These are phyloP conservation scores for Buathra laborator DNA, from an alignment of 2,888 invertebrate genomes.

Conservation along the genomic window DNA sequence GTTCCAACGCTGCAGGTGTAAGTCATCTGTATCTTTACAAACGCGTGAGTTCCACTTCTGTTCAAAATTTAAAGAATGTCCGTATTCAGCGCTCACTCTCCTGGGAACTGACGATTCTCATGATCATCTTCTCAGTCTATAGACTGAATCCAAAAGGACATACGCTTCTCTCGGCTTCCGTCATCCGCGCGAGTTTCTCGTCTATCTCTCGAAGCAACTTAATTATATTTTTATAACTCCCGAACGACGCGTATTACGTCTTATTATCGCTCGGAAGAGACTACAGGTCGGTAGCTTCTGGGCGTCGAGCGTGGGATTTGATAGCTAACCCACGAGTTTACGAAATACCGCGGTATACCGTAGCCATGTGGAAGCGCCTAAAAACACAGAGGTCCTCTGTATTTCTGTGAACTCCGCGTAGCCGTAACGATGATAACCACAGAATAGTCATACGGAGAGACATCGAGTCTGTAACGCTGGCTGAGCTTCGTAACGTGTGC, in stretches of 20 bases:
- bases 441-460: conserved; percentile 31
- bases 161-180: not conserved
- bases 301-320: conserved; percentile 8
- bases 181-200: not conserved
- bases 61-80: conserved; percentile 22
- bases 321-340: conserved; percentile 13
- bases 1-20: conserved; percentile 6
- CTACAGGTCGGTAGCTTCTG: conserved; percentile 3
- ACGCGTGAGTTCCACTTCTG: conserved; percentile 14
- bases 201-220: conserved; percentile 1
- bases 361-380: conserved; percentile 7
- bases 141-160: not conserved
- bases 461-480: conserved; percentile 5
- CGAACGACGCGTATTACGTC: conserved; percentile 4
- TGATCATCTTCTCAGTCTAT: not conserved
- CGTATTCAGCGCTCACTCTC: not conserved
- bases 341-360: not conserved
- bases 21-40: not conserved
- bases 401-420: conserved; percentile 12
- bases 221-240: conserved; percentile 10
- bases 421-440: conserved; percentile 42
- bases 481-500: conserved; percentile 34
- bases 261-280: conserved; percentile 15
- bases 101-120: not conserved
- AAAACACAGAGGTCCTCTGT: not conserved